These are phyloP conservation scores for Protodeltote pygarga DNA, from an alignment of 2,888 invertebrate genomes.

Conservation along the genomic window DNA sequence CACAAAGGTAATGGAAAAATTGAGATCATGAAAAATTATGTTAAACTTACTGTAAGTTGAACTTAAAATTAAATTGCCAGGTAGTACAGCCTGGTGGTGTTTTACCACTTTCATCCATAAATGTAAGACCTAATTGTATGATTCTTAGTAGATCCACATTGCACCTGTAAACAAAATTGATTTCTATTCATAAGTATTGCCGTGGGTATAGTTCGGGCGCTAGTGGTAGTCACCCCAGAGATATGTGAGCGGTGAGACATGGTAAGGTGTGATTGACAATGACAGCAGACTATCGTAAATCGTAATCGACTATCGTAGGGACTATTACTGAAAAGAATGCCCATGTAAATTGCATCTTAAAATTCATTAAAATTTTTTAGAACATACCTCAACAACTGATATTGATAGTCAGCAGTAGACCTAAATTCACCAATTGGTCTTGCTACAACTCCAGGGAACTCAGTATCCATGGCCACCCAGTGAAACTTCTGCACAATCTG, in stretches of 20 bases:
- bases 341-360: too few species aligned
- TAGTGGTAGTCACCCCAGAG: too few species aligned
- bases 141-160: constrained; percentile 99
- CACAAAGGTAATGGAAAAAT: neutral
- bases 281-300: too few species aligned
- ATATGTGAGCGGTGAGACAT: too few species aligned
- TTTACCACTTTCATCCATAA: constrained; percentile 98
- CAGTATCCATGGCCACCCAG: constrained; percentile 98
- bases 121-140: constrained; percentile 98
- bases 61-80: constrained; percentile 99
- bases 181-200: too few species aligned
- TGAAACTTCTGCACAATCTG: constrained; percentile 93
- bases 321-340: too few species aligned
- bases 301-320: too few species aligned
- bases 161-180: constrained; percentile 85
- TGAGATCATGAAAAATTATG: neutral
- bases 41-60: constrained; percentile 95
- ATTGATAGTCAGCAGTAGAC: constrained; percentile 96
- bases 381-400: constrained; percentile 92
- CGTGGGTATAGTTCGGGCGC: too few species aligned
- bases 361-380: neutral
- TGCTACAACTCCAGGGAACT: constrained; percentile 99
- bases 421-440: constrained; percentile 98
- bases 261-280: too few species aligned
- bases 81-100: constrained; percentile 97